These are phyloP conservation scores for Vimba vimba DNA, from an alignment of 2,113 vertebrate species.

Conservation along the genomic window DNA sequence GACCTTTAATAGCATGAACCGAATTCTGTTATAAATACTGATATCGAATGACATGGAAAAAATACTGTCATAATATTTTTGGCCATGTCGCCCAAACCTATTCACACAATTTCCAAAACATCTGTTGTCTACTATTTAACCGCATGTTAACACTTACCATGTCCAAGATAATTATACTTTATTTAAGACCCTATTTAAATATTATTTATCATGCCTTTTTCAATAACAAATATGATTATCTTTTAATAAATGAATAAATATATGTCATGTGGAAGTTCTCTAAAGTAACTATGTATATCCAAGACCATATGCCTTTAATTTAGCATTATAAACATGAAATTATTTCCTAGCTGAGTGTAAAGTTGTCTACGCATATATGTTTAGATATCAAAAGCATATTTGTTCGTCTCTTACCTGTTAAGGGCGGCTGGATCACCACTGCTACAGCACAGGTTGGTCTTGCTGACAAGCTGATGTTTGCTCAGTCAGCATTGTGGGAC, in stretches of 20 bases:
- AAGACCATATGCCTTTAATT: neutral
- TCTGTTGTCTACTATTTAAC: neutral
- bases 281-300: neutral
- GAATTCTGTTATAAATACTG: neutral
- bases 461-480: constrained; percentile 44
- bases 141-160: neutral
- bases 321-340: neutral
- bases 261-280: neutral
- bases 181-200: neutral
- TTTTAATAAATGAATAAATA: neutral
- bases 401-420: constrained; percentile 20
- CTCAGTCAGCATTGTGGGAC: constrained; percentile 68
- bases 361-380: neutral
- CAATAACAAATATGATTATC: neutral
- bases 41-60: neutral
- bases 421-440: constrained; percentile 16
- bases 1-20: neutral
- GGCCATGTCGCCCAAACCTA: neutral
- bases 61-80: neutral
- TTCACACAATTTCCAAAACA: neutral
- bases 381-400: neutral
- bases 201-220: neutral
- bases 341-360: neutral
- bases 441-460: constrained; percentile 50
- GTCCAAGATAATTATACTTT: neutral